Conservation (phyloP, 2,888 invertebrate genomes). For the Platypus cylindrus region DNA sequence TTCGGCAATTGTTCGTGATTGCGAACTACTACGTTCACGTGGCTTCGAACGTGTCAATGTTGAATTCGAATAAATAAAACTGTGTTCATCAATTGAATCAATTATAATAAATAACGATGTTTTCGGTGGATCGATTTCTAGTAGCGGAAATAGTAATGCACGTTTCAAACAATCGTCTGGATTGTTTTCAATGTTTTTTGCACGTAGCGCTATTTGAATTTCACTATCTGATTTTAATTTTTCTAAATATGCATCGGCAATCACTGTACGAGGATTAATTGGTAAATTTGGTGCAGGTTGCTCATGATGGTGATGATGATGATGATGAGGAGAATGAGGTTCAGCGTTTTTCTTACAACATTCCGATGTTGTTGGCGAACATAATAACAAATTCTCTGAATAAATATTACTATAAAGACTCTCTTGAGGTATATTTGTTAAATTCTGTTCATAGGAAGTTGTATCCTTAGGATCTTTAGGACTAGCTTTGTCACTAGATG, state of each 20-base stretch:
- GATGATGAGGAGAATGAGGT: no score
- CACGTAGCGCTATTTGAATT: conserved; percentile 64
- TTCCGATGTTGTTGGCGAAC: no score
- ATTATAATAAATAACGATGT: conserved; percentile 74
- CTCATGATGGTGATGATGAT: conserved; percentile 22
- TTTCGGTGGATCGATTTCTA: conserved; percentile 78
- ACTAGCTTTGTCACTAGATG: conserved; percentile 17
- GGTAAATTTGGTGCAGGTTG: conserved; percentile 27
- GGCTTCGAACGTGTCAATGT: conserved; percentile 42
- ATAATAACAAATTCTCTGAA: conserved; percentile 23
- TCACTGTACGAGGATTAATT: conserved; percentile 46
- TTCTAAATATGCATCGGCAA: conserved; percentile 72
- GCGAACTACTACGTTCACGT: conserved; percentile 33
- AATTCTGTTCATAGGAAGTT: conserved; percentile 22
- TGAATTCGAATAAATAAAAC: conserved; percentile 43
- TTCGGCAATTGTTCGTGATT: conserved; percentile 62
- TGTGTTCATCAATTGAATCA: conserved; percentile 83
- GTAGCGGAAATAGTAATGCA: conserved; percentile 72
- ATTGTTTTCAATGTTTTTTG: conserved; percentile 71
- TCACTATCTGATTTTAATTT: conserved; percentile 66
- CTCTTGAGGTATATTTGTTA: conserved; percentile 24
- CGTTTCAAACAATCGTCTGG: conserved; percentile 88
- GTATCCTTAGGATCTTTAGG: conserved; percentile 19
- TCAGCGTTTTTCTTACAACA: no score
- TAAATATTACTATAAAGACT: conserved; percentile 30